Percentiles rank a stretch among this genome's conserved stretches.
Conservation (phyloP, 2,113 vertebrate genomes). For the Poeciliopsis turrubarensis region DNA sequence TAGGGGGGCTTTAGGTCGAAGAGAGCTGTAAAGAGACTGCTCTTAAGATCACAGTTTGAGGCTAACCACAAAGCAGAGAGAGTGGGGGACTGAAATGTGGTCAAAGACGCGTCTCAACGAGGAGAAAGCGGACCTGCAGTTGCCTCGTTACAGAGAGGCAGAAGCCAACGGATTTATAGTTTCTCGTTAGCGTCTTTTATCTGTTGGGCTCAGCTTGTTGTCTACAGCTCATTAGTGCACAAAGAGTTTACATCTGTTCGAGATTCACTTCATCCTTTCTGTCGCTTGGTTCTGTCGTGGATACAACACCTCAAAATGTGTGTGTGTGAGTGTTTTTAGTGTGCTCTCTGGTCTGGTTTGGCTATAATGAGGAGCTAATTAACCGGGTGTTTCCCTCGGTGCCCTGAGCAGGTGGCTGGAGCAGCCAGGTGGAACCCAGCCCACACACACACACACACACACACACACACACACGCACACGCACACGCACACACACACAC, state of each 20-base stretch:
- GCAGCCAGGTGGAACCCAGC: constrained; percentile 65
- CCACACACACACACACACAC: constrained; percentile 51
- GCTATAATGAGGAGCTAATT: constrained; percentile 75
- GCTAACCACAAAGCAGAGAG: constrained; percentile 58
- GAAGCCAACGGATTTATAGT: constrained; percentile 12
- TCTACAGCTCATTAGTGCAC: constrained; percentile 37
- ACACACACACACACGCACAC: constrained; percentile 39
- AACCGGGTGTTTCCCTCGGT: constrained; percentile 68
- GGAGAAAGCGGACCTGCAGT: constrained; percentile 2
- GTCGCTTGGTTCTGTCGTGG: constrained; percentile 14
- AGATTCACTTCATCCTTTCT: constrained; percentile 3
- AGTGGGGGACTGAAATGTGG: constrained; percentile 25
- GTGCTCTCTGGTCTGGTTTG: constrained; percentile 48
- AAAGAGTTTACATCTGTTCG: constrained; percentile 32
- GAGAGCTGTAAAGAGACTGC: constrained; percentile 55
- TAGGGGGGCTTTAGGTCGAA: constrained; percentile 39
- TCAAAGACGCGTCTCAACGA: constrained; percentile 30
- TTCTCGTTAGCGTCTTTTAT: constrained; percentile 32
- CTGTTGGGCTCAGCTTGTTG: constrained; percentile 47
- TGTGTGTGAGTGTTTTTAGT: constrained; percentile 10
- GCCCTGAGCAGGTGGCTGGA: constrained; percentile 75
- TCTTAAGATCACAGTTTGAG: constrained; percentile 62
- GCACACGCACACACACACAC: constrained; percentile 27
- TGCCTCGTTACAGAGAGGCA: constrained; percentile 1
- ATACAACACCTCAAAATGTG: constrained; percentile 13